phyloP scores from a whole-genome alignment of 2,113 vertebrate genomes.

The Podarcis cretensis region DNA sequence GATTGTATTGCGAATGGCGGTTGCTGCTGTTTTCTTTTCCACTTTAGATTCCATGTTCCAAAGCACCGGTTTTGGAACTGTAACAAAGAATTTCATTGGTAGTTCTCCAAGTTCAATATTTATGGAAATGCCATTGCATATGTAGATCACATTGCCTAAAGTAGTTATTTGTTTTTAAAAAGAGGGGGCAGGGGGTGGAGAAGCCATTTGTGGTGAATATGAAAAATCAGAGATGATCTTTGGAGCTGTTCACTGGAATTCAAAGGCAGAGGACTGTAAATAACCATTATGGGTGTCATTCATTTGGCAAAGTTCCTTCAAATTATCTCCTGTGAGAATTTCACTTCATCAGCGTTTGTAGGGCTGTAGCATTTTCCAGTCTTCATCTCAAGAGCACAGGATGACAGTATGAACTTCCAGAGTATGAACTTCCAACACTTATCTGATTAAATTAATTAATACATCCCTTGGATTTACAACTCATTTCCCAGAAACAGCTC shows the following conservation, averaged over 20 bases:
- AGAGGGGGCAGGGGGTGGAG: not conserved
- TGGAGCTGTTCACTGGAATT: constrained; percentile 46
- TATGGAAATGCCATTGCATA: constrained; percentile 36
- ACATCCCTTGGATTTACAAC: not conserved
- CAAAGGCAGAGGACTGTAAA: constrained; percentile 47
- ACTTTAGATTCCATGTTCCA: too few species aligned
- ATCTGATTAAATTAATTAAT: not conserved
- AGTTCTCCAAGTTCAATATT: constrained; percentile 35
- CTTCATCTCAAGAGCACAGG: not conserved
- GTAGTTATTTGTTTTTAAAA: constrained; percentile 42
- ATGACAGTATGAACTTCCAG: not conserved
- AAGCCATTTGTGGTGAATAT: constrained; percentile 36
- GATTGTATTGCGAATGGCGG: too few species aligned
- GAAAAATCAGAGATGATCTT: constrained; percentile 36
- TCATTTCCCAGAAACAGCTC: not conserved
- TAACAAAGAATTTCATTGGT: constrained; percentile 11
- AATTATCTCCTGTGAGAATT: constrained; percentile 44
- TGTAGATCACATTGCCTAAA: constrained; percentile 28
- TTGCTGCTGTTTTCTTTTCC: too few species aligned
- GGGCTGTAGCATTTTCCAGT: constrained; percentile 28
- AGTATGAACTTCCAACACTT: not conserved
- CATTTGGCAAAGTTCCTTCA: constrained; percentile 42
- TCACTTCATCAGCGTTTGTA: constrained; percentile 42
- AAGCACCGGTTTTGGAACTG: constrained; percentile 23
- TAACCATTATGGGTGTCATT: constrained; percentile 51